A percentile compares a stretch with the other conserved stretches of the same genome.
Evolutionary conservation across 2,113 vertebrate genomes (phyloP).

Genomic region (Cyphomyrus discorhynchus): DNA sequence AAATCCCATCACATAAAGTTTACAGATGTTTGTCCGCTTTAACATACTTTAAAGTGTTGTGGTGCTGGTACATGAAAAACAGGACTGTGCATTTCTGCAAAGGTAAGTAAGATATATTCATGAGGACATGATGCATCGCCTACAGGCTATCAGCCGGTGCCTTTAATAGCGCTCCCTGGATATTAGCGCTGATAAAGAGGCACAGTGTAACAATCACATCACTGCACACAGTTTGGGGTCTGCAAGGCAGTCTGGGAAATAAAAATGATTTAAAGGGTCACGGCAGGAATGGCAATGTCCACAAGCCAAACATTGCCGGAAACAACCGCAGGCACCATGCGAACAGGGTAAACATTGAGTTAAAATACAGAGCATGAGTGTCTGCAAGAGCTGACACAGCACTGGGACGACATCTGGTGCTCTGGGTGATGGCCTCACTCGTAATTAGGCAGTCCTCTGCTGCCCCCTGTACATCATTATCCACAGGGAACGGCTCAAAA

Average conservation of each 20-base stretch:
- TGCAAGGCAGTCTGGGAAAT: neutral
- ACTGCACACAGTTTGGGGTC: neutral
- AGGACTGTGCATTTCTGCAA: neutral
- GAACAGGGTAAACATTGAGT: neutral
- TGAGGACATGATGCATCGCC: neutral
- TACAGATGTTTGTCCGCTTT: neutral
- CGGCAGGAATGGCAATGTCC: neutral
- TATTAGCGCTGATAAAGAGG: neutral
- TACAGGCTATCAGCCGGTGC: neutral
- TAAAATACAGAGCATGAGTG: neutral
- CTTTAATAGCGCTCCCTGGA: neutral
- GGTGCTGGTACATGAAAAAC: neutral
- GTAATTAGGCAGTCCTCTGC: slow-evolving; percentile 18
- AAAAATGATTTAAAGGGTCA: neutral
- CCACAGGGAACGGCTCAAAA: neutral
- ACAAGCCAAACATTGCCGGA: neutral
- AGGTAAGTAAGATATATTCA: slow-evolving; percentile 9
- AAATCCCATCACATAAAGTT: neutral
- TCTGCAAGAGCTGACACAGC: neutral
- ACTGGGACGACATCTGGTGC: neutral
- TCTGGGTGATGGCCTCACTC: neutral
- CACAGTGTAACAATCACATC: neutral
- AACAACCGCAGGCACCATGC: neutral
- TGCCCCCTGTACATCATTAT: slow-evolving; percentile 14
- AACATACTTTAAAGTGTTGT: neutral